Percentiles rank a stretch among this genome's conserved stretches.
phyloP scores from a whole-genome alignment of 2,797 vertebrate genomes.

The Gallirallus australis region DNA sequence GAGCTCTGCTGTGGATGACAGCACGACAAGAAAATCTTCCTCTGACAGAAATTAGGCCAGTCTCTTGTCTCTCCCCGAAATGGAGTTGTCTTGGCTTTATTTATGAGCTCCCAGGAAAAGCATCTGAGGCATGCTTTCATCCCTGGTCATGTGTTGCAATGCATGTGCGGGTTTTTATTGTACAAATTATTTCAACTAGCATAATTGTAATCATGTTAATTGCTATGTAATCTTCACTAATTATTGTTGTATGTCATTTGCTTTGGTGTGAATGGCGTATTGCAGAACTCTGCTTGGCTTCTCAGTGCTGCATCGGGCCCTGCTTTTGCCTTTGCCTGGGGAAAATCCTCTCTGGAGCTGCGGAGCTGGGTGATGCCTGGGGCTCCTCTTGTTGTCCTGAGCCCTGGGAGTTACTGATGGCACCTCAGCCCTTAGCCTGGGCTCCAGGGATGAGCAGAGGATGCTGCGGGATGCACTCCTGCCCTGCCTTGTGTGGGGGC shows the following conservation, averaged over 20 bases:
- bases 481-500: not conserved
- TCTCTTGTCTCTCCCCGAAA: not conserved
- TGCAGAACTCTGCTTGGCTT: constrained; percentile 60
- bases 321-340: not conserved
- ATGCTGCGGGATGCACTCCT: accelerated
- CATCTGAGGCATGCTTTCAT: not conserved
- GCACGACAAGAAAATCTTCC: constrained; percentile 9
- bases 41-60: constrained; percentile 38
- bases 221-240: constrained; percentile 81
- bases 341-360: not conserved
- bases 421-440: not conserved
- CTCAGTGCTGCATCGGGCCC: not conserved
- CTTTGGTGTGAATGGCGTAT: constrained; percentile 72
- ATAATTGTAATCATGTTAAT: constrained; percentile 81
- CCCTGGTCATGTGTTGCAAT: constrained; percentile 48
- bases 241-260: constrained; percentile 83
- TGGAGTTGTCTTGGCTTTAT: not conserved
- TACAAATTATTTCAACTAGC: constrained; percentile 76
- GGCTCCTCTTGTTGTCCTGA: not conserved
- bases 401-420: not conserved
- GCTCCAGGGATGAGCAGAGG: not conserved
- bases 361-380: not conserved
- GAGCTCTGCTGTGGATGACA: not conserved
- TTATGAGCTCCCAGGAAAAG: not conserved
- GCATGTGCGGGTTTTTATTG: constrained; percentile 74